Evolutionary conservation across 2,113 vertebrate species (phyloP), one percentile per base, ranked within the genome.

Genomic region (Cinclus cinclus): DNA sequence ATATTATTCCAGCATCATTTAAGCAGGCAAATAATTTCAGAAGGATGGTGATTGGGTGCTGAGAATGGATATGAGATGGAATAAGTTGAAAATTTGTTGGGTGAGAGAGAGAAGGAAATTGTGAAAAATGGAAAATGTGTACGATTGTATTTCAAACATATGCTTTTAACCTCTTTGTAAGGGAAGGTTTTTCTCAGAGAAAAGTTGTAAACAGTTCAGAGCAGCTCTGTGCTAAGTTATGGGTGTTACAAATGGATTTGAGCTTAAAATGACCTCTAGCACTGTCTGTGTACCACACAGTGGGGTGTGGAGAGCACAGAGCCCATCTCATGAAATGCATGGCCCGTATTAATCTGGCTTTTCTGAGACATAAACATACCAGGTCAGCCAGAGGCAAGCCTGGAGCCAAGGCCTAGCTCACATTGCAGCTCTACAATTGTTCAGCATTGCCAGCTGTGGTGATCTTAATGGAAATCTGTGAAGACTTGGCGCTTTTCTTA

Each of bases 271-370:
- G 16, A 28, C 12, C 6, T 33, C 22, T 52, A 52, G 55, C 39
- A 58, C 46, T 25, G 16, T 37, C 30, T 58, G 1, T 64, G 31
- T 60, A 15, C 35, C 3, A 0, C 47, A 8, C 0, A 1, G 50
- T 74, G 9, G 24, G 3, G 5, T 41, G 4, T 39, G 46, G n/a
- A 35, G 37, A 65, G 53, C 63, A 37, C 37, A 33, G 22, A 21
- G 44, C 56, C 64, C 39, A 6, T 63, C 69, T 70, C 75, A 55
- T 59, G 11, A 23, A 41, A 23, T 0, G 9, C 18, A 5, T 47
- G 42, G 24, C 79, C 52, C 1, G 0, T 55, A 19, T 80, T 42
- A 24, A 24, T 59, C 41, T 50, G 73, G 25, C 39, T 91, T 93
- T 70, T 64, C 62, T 41, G 65, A 84, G 35, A 33, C 1, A 1